phyloP scores from a whole-genome alignment of 2,888 invertebrate species.

The Pocota personata region DNA sequence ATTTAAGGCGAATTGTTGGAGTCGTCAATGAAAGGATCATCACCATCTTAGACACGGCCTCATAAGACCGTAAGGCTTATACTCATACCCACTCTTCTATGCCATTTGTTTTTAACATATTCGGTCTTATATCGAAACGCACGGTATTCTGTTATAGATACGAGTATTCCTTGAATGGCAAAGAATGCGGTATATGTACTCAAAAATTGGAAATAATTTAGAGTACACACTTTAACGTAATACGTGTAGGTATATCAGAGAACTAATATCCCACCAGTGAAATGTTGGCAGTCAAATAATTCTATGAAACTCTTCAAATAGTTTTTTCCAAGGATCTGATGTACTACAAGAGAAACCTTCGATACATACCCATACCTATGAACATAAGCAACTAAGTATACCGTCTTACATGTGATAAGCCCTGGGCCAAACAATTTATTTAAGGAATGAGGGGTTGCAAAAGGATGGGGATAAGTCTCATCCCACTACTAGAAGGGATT shows the following conservation, averaged over 20 bases:
- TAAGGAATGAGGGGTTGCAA: conserved; percentile 33
- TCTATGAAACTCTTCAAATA: not conserved
- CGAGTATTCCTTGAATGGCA: too few relatives aligned
- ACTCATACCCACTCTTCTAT: too few relatives aligned
- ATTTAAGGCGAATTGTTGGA: too few relatives aligned
- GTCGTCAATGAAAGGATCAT: too few relatives aligned
- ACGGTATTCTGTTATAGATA: too few relatives aligned
- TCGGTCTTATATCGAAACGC: too few relatives aligned
- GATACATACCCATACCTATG: conserved; percentile 8
- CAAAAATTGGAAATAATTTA: too few relatives aligned
- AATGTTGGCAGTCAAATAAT: conserved; percentile 1
- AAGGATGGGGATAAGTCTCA: conserved; percentile 14
- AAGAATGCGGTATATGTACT: too few relatives aligned
- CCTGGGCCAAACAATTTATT: conserved; percentile 71
- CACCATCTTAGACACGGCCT: too few relatives aligned
- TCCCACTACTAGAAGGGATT: conserved; percentile 63
- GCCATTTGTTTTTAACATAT: not conserved
- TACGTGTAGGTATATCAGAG: not conserved
- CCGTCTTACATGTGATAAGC: conserved; percentile 70
- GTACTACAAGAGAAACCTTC: not conserved
- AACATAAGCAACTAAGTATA: conserved; percentile 58
- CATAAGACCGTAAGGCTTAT: too few relatives aligned
- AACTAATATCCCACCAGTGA: conserved; percentile 19
- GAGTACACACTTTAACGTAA: too few relatives aligned
- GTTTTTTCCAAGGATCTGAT: conserved; percentile 9